A percentile compares a stretch with the other conserved stretches of the same genome.
Conservation (phyloP, 2,888 invertebrate species). For the Agrochola litura region DNA sequence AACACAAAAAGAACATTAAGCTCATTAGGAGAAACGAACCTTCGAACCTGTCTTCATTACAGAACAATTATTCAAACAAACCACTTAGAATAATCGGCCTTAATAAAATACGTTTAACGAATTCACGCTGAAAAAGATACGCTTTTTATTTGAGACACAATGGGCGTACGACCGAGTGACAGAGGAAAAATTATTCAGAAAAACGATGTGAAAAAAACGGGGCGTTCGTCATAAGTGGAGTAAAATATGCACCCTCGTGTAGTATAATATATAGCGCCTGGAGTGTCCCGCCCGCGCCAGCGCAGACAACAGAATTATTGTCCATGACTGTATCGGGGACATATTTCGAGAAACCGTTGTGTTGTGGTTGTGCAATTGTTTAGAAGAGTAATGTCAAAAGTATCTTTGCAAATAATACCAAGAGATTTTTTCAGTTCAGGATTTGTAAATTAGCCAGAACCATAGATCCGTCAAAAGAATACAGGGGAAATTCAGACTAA, state of each 20-base stretch:
- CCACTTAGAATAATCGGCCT: slow-evolving; percentile 60
- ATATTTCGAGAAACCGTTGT: slow-evolving; percentile 31
- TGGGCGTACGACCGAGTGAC: slow-evolving; percentile 62
- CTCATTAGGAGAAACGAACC: slow-evolving; percentile 46
- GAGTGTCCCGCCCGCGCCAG: slow-evolving; percentile 49
- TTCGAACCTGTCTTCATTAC: slow-evolving; percentile 59
- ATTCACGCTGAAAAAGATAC: slow-evolving; percentile 65
- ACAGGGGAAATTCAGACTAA: too few relatives aligned
- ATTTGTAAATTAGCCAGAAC: too few relatives aligned
- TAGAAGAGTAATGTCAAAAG: neutral
- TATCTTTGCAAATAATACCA: too few relatives aligned
- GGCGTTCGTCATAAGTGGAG: slow-evolving; percentile 68
- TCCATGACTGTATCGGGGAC: slow-evolving; percentile 22
- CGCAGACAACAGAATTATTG: slow-evolving; percentile 47
- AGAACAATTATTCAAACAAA: slow-evolving; percentile 65
- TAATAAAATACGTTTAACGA: slow-evolving; percentile 64
- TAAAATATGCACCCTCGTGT: slow-evolving; percentile 72
- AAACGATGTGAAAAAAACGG: slow-evolving; percentile 58
- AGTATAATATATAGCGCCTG: slow-evolving; percentile 67
- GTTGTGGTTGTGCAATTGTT: slow-evolving; percentile 1
- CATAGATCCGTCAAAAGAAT: too few relatives aligned
- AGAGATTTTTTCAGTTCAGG: too few relatives aligned
- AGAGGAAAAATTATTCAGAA: slow-evolving; percentile 67
- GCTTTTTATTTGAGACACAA: slow-evolving; percentile 61
- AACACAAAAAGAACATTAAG: slow-evolving; percentile 44